Conservation (phyloP, 2,888 invertebrate genomes). For the Cremastinae sp. region DNA sequence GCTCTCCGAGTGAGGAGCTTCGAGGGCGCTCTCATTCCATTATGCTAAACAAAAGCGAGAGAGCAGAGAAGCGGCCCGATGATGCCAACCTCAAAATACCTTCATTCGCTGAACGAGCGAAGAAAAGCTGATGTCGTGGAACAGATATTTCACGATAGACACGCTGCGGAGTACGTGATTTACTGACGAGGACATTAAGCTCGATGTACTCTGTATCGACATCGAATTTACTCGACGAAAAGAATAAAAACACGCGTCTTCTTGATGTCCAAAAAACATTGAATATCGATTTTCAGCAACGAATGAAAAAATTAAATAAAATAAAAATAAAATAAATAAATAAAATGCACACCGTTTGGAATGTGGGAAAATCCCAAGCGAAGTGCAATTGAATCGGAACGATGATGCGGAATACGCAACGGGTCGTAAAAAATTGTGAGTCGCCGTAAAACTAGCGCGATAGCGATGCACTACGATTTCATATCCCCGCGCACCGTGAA, state of each 20-base stretch:
- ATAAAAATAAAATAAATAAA: constrained; percentile 50
- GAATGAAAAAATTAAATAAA: constrained; percentile 9
- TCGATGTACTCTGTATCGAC: background rate
- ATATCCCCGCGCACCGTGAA: constrained; percentile 28
- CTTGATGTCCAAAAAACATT: too few relatives aligned
- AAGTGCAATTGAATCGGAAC: constrained; percentile 44
- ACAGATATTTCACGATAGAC: constrained; percentile 41
- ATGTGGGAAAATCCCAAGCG: constrained; percentile 31
- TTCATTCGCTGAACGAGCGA: constrained; percentile 15
- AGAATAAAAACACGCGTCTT: background rate
- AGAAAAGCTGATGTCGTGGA: constrained; percentile 49
- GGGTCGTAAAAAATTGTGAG: constrained; percentile 44
- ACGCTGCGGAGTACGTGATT: constrained; percentile 16
- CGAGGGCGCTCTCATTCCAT: constrained; percentile 53
- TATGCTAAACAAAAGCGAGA: constrained; percentile 54
- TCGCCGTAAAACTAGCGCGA: constrained; percentile 44
- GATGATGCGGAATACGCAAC: constrained; percentile 5
- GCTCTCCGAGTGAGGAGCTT: constrained; percentile 12
- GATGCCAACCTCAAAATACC: constrained; percentile 30
- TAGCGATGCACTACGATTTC: constrained; percentile 18
- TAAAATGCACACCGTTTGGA: constrained; percentile 6
- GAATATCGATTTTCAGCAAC: too few relatives aligned
- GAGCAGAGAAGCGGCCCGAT: constrained; percentile 39
- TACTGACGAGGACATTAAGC: constrained; percentile 30
- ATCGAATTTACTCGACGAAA: background rate